These are phyloP conservation scores for Chaetodon trifasciatus DNA, from an alignment of 2,797 vertebrate genomes.

Conservation along the genomic window DNA sequence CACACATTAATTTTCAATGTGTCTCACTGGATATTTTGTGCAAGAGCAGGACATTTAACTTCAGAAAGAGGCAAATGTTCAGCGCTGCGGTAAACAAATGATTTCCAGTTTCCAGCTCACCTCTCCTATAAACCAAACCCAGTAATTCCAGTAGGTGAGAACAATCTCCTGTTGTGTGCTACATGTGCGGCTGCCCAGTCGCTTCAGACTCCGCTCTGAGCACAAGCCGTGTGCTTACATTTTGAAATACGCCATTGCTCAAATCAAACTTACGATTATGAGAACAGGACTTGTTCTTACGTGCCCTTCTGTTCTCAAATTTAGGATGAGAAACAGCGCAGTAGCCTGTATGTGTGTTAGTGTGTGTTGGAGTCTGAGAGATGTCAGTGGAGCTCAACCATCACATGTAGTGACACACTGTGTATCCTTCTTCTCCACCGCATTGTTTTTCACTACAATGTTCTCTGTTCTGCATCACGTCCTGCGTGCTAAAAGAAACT, in stretches of 20 bases:
- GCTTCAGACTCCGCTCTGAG: not conserved
- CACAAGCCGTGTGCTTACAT: not conserved
- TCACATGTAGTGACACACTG: conserved; percentile 29
- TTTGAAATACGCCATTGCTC: not conserved
- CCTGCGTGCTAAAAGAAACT: not conserved
- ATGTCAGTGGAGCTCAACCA: conserved; percentile 19
- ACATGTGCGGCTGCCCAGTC: not conserved
- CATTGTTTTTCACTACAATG: not conserved
- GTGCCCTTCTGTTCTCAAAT: conserved; percentile 20
- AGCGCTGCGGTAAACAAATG: not conserved
- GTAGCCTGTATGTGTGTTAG: not conserved
- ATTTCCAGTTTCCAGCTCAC: not conserved
- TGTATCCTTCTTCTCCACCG: not conserved
- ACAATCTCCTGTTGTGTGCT: no score
- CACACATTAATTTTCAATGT: not conserved
- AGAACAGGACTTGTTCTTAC: conserved; percentile 1
- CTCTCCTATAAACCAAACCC: no score
- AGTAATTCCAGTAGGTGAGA: no score
- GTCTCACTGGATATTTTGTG: not conserved
- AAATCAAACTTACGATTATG: conserved; percentile 9
- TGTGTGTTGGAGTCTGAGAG: conserved; percentile 21
- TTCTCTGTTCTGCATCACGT: conserved; percentile 10
- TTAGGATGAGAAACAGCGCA: conserved; percentile 10
- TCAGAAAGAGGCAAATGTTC: not conserved
- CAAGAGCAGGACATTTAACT: not conserved